Conservation (phyloP, 1,140 invertebrate species). For the Heliothis virescens region DNA sequence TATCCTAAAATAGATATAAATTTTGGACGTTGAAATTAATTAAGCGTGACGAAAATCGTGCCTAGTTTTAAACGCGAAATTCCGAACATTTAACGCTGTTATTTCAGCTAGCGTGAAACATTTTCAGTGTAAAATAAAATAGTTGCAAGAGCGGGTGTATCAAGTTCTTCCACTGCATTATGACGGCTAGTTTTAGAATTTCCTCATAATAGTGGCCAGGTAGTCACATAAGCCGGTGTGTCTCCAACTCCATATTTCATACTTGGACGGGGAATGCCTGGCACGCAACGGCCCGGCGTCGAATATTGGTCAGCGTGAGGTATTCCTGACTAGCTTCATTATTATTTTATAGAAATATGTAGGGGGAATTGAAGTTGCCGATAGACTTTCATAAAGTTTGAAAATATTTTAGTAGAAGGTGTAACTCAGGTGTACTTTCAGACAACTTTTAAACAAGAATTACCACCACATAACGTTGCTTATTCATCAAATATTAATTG, state of each 20-base stretch:
- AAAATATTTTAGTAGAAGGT: slow-evolving; percentile 52
- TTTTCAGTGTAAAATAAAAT: slow-evolving; percentile 34
- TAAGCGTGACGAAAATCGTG: slow-evolving; percentile 57
- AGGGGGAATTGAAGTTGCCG: slow-evolving; percentile 37
- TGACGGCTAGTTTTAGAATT: slow-evolving; percentile 70
- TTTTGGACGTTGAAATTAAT: slow-evolving; percentile 18
- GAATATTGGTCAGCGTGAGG: slow-evolving; percentile 70
- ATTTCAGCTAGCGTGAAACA: slow-evolving; percentile 37
- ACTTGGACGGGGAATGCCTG: slow-evolving; percentile 65
- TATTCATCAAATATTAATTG: slow-evolving; percentile 7
- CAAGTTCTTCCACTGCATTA: slow-evolving; percentile 33
- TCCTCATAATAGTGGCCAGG: slow-evolving; percentile 62
- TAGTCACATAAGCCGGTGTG: slow-evolving; percentile 62
- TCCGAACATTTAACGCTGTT: slow-evolving; percentile 24
- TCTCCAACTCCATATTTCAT: slow-evolving; percentile 71
- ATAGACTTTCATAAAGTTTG: slow-evolving; percentile 33
- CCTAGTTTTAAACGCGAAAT: slow-evolving; percentile 30
- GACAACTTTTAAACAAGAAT: slow-evolving; percentile 2
- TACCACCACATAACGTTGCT: neutral
- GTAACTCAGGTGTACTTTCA: neutral
- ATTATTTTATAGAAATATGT: slow-evolving; percentile 64
- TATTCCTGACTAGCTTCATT: slow-evolving; percentile 75
- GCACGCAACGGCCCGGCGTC: slow-evolving; percentile 68
- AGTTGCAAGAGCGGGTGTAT: slow-evolving; percentile 25
- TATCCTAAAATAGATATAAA: slow-evolving; percentile 17